Evolutionary conservation across 2,888 invertebrate species (phyloP).

Genomic region (Apodemia mormo): DNA sequence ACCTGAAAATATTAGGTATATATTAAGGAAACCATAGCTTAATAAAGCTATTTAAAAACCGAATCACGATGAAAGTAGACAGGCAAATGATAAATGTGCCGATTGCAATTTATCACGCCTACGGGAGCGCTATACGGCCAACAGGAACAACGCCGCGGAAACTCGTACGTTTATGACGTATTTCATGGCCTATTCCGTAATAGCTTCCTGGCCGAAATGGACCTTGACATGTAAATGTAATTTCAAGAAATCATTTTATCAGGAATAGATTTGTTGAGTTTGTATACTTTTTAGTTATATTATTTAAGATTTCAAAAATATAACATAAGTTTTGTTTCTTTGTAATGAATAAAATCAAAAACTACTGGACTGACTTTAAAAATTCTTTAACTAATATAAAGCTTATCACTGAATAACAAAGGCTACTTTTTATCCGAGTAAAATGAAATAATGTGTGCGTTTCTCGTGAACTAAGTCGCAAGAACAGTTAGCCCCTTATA

Average conservation of each 20-base stretch:
- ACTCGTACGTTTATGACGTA: slow-evolving; percentile 66
- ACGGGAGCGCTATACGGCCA: slow-evolving; percentile 57
- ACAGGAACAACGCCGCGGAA: slow-evolving; percentile 46
- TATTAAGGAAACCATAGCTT: not conserved
- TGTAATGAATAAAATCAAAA: too few relatives aligned
- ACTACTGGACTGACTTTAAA: too few relatives aligned
- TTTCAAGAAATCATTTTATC: slow-evolving; percentile 6
- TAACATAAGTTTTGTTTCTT: too few relatives aligned
- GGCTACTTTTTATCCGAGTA: too few relatives aligned
- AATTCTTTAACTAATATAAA: too few relatives aligned
- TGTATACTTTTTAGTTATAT: not conserved
- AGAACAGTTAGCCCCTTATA: too few relatives aligned
- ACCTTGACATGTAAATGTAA: slow-evolving; percentile 47
- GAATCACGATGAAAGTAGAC: slow-evolving; percentile 50
- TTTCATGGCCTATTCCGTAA: slow-evolving; percentile 63
- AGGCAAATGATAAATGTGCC: slow-evolving; percentile 62
- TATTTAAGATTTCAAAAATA: too few relatives aligned
- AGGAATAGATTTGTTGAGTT: not conserved
- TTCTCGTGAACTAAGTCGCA: too few relatives aligned
- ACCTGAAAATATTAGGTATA: not conserved
- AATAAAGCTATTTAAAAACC: slow-evolving; percentile 45
- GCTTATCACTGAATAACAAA: too few relatives aligned
- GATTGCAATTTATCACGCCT: slow-evolving; percentile 58
- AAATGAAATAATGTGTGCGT: too few relatives aligned
- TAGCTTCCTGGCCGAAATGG: slow-evolving; percentile 54